A percentile compares a stretch with the other conserved stretches of the same genome.
phyloP scores from a whole-genome alignment of 2,113 vertebrate species.

The Neotragus moschatus region DNA sequence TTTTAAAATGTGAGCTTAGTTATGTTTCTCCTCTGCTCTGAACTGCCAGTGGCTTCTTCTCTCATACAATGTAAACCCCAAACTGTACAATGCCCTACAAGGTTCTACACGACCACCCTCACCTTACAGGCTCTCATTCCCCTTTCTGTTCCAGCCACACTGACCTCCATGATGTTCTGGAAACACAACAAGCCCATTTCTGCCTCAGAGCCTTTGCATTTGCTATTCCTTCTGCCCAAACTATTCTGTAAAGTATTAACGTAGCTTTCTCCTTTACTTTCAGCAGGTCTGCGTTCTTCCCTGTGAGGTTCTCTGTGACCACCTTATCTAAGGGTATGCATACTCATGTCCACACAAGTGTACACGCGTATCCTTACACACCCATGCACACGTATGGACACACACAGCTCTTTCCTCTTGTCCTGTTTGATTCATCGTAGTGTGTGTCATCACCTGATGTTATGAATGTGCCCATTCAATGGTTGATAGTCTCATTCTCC shows the following conservation, averaged over 20 bases:
- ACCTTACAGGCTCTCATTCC: background rate
- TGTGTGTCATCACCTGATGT: background rate
- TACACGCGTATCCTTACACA: background rate
- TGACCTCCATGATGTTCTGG: background rate
- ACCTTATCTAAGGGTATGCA: background rate
- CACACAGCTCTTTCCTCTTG: background rate
- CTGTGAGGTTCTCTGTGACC: background rate
- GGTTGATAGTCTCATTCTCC: background rate
- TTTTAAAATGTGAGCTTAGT: background rate
- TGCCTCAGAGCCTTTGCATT: background rate
- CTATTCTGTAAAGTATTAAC: background rate
- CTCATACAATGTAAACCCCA: background rate
- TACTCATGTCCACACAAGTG: too few relatives aligned
- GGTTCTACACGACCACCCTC: background rate
- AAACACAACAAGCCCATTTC: background rate
- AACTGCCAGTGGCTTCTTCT: too few relatives aligned
- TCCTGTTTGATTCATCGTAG: background rate
- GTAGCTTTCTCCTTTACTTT: background rate
- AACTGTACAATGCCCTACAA: background rate
- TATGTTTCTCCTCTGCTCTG: background rate
- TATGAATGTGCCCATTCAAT: background rate
- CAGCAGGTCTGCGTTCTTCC: background rate
- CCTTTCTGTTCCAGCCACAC: background rate
- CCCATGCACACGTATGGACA: too few relatives aligned
- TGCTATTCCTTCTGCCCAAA: background rate